These are phyloP conservation scores for Cynocephalus volans DNA, from an alignment of 2,113 vertebrate genomes.

Conservation along the genomic window DNA sequence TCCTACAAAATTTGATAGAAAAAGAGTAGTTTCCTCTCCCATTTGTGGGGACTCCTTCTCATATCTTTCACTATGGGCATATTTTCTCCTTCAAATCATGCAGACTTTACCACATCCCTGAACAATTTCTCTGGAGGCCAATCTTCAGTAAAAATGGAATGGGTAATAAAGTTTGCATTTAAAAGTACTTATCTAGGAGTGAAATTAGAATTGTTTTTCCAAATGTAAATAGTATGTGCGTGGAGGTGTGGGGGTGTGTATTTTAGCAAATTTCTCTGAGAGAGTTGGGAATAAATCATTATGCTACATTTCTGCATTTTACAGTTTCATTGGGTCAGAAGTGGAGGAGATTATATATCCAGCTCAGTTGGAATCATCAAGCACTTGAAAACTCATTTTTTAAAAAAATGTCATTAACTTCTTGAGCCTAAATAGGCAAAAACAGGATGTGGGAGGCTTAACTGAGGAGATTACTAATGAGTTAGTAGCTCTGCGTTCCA, in stretches of 20 bases:
- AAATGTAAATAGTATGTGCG: neutral
- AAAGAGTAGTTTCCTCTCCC: neutral
- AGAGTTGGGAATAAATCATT: neutral
- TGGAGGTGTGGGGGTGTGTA: neutral
- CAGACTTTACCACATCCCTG: neutral
- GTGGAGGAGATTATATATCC: constrained; percentile 25
- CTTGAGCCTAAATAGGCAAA: constrained; percentile 57
- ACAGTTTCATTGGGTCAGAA: constrained; percentile 16
- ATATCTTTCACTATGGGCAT: neutral
- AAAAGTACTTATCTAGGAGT: constrained; percentile 59
- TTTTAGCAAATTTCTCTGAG: neutral
- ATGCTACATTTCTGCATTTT: constrained; percentile 35
- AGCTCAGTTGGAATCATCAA: constrained; percentile 58
- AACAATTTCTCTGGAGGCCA: neutral
- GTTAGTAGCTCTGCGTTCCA: neutral
- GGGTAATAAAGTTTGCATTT: constrained; percentile 33
- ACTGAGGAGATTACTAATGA: constrained; percentile 24
- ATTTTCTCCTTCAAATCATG: constrained; percentile 19
- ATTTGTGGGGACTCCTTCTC: neutral
- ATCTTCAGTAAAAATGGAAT: constrained; percentile 43
- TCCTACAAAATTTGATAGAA: neutral
- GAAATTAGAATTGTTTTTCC: constrained; percentile 56
- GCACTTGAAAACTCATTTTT: constrained; percentile 64
- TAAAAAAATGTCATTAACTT: constrained; percentile 48
- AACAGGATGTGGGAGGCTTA: neutral